Conservation (phyloP, 2,113 vertebrate species). For the Rhea americana region DNA sequence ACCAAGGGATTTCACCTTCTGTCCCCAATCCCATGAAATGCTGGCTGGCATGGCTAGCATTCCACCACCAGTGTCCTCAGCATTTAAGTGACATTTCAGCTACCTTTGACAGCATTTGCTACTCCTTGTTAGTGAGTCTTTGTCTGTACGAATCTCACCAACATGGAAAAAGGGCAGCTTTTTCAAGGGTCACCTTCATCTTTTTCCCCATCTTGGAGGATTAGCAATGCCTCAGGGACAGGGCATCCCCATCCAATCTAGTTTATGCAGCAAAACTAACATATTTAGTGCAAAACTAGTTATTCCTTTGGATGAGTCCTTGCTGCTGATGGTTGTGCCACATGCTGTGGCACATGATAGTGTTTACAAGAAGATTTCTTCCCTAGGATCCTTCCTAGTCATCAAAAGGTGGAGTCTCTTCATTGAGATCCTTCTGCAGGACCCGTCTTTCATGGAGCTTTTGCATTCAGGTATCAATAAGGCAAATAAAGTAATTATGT, state of each 20-base stretch:
- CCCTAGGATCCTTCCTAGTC: not conserved
- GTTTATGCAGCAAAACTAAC: not conserved
- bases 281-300: not conserved
- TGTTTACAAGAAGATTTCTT: not conserved
- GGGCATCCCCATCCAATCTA: not conserved
- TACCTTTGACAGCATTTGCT: not conserved
- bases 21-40: fast-evolving
- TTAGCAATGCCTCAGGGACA: not conserved
- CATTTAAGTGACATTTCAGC: too few relatives aligned
- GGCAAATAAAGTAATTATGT: not conserved
- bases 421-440: not conserved
- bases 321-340: not conserved
- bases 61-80: not conserved
- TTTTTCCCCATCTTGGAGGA: not conserved
- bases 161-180: fast-evolving
- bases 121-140: fast-evolving
- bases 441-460: not conserved
- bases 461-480: not conserved
- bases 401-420: not conserved
- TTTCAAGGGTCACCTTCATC: not conserved
- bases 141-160: not conserved
- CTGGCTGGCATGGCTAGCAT: not conserved
- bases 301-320: not conserved
- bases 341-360: not conserved
- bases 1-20: fast-evolving